Conservation (phyloP, 2,888 invertebrate species). For the Nasonia oneida region DNA sequence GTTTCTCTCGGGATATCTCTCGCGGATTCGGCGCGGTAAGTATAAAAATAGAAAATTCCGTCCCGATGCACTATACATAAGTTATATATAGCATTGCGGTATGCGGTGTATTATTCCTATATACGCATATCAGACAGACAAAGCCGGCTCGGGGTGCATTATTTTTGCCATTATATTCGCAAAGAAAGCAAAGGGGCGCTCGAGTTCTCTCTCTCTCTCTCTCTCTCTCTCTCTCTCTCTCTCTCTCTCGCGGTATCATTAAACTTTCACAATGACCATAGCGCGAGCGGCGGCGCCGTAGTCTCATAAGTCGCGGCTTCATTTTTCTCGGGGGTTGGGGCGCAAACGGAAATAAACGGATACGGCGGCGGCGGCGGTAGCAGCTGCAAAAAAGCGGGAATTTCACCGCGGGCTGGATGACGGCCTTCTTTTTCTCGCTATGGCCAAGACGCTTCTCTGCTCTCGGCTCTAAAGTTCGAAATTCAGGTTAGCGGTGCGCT, state of each 20-base stretch:
- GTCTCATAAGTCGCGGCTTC: constrained; percentile 42
- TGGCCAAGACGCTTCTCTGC: not conserved
- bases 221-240: no score
- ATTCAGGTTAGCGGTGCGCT: not conserved
- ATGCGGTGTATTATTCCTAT: not conserved
- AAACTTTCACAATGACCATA: constrained; percentile 56
- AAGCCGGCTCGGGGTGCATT: not conserved
- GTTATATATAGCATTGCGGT: not conserved
- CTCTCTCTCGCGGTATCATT: constrained; percentile 33
- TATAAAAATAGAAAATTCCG: not conserved
- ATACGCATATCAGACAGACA: not conserved
- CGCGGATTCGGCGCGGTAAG: not conserved
- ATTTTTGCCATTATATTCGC: constrained; percentile 39
- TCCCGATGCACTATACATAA: not conserved
- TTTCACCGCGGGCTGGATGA: constrained; percentile 15
- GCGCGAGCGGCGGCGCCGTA: not conserved
- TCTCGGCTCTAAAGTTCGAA: not conserved
- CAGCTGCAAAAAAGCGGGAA: constrained; percentile 13
- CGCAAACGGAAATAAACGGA: constrained; percentile 52
- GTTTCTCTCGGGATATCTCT: constrained; percentile 1
- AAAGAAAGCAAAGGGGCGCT: constrained; percentile 50
- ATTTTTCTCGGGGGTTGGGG: constrained; percentile 32
- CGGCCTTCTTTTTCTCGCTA: constrained; percentile 4
- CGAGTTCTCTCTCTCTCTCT: not conserved
- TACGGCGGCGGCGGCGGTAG: constrained; percentile 2